Percentiles rank a stretch among this genome's conserved stretches.
Conservation (phyloP, 2,888 invertebrate genomes). For the Rhopalosiphum nymphaeae region DNA sequence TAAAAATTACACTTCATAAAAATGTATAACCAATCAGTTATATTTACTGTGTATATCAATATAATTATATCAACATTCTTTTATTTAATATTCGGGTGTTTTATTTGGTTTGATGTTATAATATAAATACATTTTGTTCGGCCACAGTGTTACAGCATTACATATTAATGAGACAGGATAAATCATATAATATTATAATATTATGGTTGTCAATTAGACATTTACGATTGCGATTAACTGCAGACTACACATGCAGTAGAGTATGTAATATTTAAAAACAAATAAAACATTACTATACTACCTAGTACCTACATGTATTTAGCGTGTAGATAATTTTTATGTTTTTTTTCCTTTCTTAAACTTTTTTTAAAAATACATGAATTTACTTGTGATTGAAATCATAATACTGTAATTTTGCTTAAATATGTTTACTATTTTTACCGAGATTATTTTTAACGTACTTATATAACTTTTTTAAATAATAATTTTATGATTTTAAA, state of each 20-base stretch:
- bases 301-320: not conserved
- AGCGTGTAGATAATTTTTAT: not conserved
- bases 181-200: not conserved
- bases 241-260: not conserved
- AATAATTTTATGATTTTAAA: not conserved
- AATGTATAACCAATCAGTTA: not conserved
- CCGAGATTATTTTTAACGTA: not conserved
- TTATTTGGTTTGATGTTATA: not conserved
- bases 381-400: not conserved
- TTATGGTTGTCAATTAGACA: not conserved
- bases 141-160: not conserved
- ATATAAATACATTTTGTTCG: not conserved
- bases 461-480: not conserved
- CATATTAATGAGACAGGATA: not conserved
- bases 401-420: not conserved
- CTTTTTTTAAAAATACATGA: not conserved
- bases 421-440: not conserved
- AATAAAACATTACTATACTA: not conserved
- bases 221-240: not conserved
- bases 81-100: not conserved
- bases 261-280: not conserved
- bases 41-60: not conserved
- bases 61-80: not conserved
- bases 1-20: not conserved
- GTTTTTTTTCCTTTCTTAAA: not conserved